Conservation (phyloP, 2,113 vertebrate species). For the Accipiter cooperii region DNA sequence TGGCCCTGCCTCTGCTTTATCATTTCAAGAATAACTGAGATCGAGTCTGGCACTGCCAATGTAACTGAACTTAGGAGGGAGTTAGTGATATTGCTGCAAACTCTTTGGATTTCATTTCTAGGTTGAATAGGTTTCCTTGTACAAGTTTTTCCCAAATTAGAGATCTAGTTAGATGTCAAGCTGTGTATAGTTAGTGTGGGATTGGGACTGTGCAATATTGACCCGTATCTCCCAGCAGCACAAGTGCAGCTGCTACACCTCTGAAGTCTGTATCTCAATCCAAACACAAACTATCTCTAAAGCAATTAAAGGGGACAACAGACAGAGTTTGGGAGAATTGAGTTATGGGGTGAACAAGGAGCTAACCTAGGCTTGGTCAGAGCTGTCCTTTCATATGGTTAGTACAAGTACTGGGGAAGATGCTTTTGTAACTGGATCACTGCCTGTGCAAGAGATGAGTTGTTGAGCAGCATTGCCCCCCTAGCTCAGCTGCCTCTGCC, state of each 20-base stretch:
- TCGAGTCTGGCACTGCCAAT: background rate
- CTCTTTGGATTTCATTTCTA: background rate
- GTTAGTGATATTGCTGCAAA: background rate
- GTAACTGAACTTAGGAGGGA: background rate
- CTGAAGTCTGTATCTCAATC: background rate
- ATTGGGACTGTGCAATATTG: background rate
- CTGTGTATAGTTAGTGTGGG: background rate
- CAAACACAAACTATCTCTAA: background rate
- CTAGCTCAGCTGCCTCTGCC: background rate
- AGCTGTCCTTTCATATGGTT: background rate
- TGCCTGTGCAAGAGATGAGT: background rate
- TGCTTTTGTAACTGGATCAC: background rate
- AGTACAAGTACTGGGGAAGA: background rate
- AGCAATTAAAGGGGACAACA: background rate
- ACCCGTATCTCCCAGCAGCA: background rate
- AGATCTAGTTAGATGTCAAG: background rate
- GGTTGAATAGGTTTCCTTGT: background rate
- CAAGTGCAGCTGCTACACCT: background rate
- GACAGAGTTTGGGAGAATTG: background rate
- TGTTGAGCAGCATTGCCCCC: background rate
- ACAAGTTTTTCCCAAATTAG: background rate
- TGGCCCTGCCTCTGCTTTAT: background rate
- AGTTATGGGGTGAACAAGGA: background rate
- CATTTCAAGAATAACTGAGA: background rate
- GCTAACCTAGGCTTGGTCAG: background rate